Conservation (phyloP, 53 echinoderm and acorn worm genomes). For the Luidia sarsii region DNA sequence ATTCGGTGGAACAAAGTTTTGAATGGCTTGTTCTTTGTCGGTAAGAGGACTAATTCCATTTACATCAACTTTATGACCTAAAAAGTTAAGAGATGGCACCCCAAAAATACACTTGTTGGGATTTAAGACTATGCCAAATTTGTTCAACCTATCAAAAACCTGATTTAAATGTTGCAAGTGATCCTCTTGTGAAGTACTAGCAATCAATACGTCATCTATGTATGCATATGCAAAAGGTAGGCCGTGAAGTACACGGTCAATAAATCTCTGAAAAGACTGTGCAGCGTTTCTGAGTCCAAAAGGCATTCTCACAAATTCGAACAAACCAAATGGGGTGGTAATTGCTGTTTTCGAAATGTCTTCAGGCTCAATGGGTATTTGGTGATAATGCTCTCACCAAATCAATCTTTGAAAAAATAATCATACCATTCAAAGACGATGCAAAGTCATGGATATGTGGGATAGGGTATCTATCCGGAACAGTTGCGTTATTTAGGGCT, state of each 20-base stretch:
- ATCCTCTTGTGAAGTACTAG: conserved; percentile 40
- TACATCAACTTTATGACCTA: conserved; percentile 12
- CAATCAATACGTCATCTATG: conserved; percentile 60
- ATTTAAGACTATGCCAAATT: conserved; percentile 31
- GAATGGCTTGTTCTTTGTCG: conserved; percentile 24
- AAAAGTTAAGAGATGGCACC: neutral
- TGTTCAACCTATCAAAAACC: conserved; percentile 1
- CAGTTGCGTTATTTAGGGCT: conserved; percentile 38
- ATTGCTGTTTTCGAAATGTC: conserved; percentile 55
- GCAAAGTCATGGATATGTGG: conserved; percentile 66
- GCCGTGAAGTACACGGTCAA: conserved; percentile 59
- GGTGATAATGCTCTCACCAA: conserved; percentile 63
- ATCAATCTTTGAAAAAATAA: conserved; percentile 53
- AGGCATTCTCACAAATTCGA: conserved; percentile 65
- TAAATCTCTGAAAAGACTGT: conserved; percentile 55
- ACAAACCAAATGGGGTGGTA: conserved; percentile 56
- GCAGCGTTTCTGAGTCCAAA: conserved; percentile 66
- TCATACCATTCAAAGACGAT: neutral
- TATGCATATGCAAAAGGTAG: conserved; percentile 57
- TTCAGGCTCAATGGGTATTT: conserved; percentile 57
- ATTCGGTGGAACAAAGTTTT: conserved; percentile 22
- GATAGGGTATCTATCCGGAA: conserved; percentile 56
- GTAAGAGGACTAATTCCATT: conserved; percentile 28
- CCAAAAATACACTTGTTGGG: conserved; percentile 29
- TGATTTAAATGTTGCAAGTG: conserved; percentile 19